Evolutionary conservation across 2,888 invertebrate genomes (phyloP).

Genomic region (Galeopsomyia nigrocyanea): DNA sequence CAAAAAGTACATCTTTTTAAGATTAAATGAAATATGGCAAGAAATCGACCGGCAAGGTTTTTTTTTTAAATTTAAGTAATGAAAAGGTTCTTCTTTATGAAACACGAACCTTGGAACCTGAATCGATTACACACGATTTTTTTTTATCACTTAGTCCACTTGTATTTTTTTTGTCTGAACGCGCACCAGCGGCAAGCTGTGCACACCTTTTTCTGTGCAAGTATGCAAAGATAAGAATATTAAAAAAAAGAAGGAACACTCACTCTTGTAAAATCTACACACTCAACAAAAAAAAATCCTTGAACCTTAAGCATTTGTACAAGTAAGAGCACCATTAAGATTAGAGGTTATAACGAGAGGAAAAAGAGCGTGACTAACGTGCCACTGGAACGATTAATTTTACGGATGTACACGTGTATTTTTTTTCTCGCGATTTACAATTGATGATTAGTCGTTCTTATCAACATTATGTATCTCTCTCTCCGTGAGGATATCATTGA

Average conservation of each 20-base stretch:
- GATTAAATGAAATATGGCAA: conserved; percentile 35
- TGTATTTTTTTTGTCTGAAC: conserved; percentile 29
- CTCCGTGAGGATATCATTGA: conserved; percentile 35
- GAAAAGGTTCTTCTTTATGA: conserved; percentile 33
- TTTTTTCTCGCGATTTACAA: conserved; percentile 38
- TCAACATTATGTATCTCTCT: conserved; percentile 17
- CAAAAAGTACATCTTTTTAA: not conserved
- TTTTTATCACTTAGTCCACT: conserved; percentile 28
- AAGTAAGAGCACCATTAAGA: conserved; percentile 44
- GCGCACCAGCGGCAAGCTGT: conserved; percentile 44
- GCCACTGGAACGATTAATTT: conserved; percentile 36
- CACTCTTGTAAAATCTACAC: conserved; percentile 32
- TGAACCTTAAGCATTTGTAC: conserved; percentile 39
- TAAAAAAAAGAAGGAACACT: conserved; percentile 13
- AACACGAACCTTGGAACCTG: conserved; percentile 58
- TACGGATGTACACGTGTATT: conserved; percentile 2
- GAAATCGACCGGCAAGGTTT: conserved; percentile 40
- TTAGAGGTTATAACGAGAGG: conserved; percentile 26
- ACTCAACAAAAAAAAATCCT: conserved; percentile 22
- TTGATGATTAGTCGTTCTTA: conserved; percentile 36
- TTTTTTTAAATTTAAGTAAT: conserved; percentile 35
- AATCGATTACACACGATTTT: conserved; percentile 52
- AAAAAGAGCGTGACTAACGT: conserved; percentile 40
- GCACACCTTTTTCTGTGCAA: conserved; percentile 29
- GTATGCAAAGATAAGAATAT: conserved; percentile 9